These are phyloP conservation scores for Oreonectes daqikongensis DNA, from an alignment of 2,797 vertebrate genomes.

Conservation along the genomic window DNA sequence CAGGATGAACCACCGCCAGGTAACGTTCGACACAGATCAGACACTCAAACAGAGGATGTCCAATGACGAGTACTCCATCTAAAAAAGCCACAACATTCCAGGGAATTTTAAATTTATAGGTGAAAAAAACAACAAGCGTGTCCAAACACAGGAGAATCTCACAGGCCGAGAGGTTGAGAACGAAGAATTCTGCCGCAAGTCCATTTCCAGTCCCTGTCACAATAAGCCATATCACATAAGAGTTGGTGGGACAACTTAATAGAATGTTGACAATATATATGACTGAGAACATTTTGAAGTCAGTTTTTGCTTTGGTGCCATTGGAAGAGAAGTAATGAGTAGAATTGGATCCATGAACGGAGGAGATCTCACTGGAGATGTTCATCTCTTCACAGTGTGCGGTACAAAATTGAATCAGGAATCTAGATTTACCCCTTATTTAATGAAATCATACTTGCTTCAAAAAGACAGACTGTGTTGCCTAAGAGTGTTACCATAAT, in stretches of 20 bases:
- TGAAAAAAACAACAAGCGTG: neutral
- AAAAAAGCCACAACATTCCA: neutral
- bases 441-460: too few relatives aligned
- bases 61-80: neutral
- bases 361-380: slow-evolving; percentile 1
- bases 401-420: neutral
- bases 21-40: slow-evolving; percentile 47
- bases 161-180: neutral
- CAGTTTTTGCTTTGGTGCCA: neutral
- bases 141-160: neutral
- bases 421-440: too few relatives aligned
- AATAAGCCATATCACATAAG: slow-evolving; percentile 2
- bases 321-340: neutral
- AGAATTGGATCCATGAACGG: neutral
- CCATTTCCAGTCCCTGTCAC: slow-evolving; percentile 11
- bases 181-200: slow-evolving; percentile 10
- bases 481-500: too few relatives aligned
- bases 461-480: too few relatives aligned
- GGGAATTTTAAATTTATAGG: accelerated
- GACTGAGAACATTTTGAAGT: neutral
- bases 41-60: slow-evolving; percentile 46
- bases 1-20: slow-evolving; percentile 46
- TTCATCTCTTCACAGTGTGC: neutral
- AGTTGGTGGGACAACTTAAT: neutral
- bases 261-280: neutral